Evolutionary conservation across 2,888 invertebrate genomes (phyloP).

Genomic region (Saturnia pavonia): DNA sequence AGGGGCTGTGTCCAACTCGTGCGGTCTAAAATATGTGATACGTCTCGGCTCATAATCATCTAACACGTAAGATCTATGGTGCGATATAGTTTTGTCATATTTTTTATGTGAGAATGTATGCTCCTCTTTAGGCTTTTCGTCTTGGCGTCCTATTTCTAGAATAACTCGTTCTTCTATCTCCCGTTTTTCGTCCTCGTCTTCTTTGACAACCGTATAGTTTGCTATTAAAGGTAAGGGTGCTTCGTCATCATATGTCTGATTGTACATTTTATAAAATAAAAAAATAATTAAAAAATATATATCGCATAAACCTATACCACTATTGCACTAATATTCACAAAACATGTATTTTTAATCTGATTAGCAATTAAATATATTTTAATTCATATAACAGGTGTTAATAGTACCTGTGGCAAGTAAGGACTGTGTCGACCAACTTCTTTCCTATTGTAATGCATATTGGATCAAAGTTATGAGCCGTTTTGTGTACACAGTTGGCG

Average conservation of each 20-base stretch:
- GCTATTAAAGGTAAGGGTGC: slow-evolving; percentile 68
- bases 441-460: slow-evolving; percentile 77
- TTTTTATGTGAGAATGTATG: slow-evolving; percentile 77
- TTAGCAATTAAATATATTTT: slow-evolving; percentile 16
- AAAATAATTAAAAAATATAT: neutral
- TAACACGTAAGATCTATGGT: slow-evolving; percentile 71
- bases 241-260: slow-evolving; percentile 63
- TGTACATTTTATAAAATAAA: slow-evolving; percentile 52
- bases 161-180: slow-evolving; percentile 70
- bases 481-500: slow-evolving; percentile 77
- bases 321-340: neutral
- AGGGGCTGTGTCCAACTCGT: slow-evolving; percentile 58
- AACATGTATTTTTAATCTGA: slow-evolving; percentile 1
- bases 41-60: slow-evolving; percentile 71
- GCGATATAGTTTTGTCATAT: slow-evolving; percentile 76
- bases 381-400: slow-evolving; percentile 37
- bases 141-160: slow-evolving; percentile 76
- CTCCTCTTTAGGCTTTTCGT: slow-evolving; percentile 71
- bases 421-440: slow-evolving; percentile 72
- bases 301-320: neutral
- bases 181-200: slow-evolving; percentile 63
- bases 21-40: slow-evolving; percentile 63
- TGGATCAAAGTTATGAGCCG: slow-evolving; percentile 65
- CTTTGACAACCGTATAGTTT: slow-evolving; percentile 66
- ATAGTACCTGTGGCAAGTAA: slow-evolving; percentile 50